Evolutionary conservation across 2,113 vertebrate genomes (phyloP), one percentile per base, ranked within the genome.

Genomic region (Percina caprodes): DNA sequence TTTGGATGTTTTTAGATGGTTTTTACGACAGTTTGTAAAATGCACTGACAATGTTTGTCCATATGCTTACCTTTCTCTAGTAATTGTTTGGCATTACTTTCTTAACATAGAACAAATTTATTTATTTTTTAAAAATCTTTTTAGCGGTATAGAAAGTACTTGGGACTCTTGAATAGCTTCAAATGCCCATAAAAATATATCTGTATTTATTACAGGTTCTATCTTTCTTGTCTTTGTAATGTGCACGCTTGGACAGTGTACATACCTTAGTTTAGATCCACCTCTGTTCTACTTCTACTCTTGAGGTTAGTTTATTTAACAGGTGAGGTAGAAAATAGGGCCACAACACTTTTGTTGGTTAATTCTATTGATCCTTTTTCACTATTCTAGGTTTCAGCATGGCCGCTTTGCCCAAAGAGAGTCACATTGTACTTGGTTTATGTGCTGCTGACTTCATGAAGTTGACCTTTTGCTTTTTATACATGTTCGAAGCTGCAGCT

Each of bases 401-500:
- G 19, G 63, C 9, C 7, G 0, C 51, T 59, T 26, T 49, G 18
- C 11, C 33, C n/a, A 18, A 42, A 74, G 10, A 1, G 39, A 63
- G 63, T 39, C 52, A 66, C 33, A 23, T 67, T 76, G 70, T 79
- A 18, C 63, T 56, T 21, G 3, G 49, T 75, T 79, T 45, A 74
- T 77, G 56, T 66, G 70, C 69, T 0, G 24, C 61, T 60, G 69
- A 86, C 67, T 86, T 77, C 21, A 74, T 56, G 65, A 80, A 72
- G 82, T 78, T 86, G 74, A 86, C 80, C 83, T 86, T 21, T 52
- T 83, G 66, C 76, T 85, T 83, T 59, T 80, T 78, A 62, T 91
- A 71, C 90, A 77, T 87, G 92, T 93, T 79, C 4, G 79, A 91
- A 91, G 62, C 86, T 90, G 92, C 85, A 85, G 88, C 86, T 80